Evolutionary conservation across 1,140 invertebrate species (phyloP).

Genomic region (Drosophila jambulina): DNA sequence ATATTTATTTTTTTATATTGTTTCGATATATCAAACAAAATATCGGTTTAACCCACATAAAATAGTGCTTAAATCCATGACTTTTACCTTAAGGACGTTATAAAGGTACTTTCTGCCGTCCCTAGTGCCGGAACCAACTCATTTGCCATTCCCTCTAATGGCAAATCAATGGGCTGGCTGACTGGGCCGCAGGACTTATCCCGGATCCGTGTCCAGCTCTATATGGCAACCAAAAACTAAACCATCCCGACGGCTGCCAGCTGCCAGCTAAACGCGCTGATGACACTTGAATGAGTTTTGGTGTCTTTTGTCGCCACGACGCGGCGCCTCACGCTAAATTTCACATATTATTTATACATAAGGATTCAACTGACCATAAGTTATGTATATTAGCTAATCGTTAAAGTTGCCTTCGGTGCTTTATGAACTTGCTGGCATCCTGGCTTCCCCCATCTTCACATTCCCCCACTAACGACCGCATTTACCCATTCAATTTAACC

Average conservation of each 20-base stretch:
- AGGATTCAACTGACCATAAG: conserved; percentile 81
- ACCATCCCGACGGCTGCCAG: conserved; percentile 11
- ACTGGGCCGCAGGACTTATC: conserved; percentile 25
- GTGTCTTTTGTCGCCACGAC: conserved; percentile 45
- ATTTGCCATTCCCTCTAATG: conserved; percentile 66
- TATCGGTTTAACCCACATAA: too few relatives aligned
- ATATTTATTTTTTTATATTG: too few relatives aligned
- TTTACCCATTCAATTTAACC: conserved; percentile 53
- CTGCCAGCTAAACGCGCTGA: conserved; percentile 60
- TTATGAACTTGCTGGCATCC: conserved; percentile 41
- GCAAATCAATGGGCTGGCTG: conserved; percentile 69
- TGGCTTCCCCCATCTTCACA: background rate
- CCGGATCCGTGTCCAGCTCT: conserved; percentile 19
- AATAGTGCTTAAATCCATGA: too few relatives aligned
- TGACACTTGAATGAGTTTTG: conserved; percentile 79
- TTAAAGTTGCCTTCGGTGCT: conserved; percentile 37
- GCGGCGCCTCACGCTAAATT: conserved; percentile 68
- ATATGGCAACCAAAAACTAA: conserved; percentile 18
- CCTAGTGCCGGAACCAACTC: conserved; percentile 46
- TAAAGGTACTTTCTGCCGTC: background rate
- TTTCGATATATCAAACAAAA: too few relatives aligned
- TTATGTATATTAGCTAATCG: conserved; percentile 78
- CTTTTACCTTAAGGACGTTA: too few relatives aligned
- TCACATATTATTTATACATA: conserved; percentile 80
- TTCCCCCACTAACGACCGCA: conserved; percentile 30